Base-by-base conservation (phyloP, 2,113 vertebrate species). In the Microcebus ravelobensis region DNA sequence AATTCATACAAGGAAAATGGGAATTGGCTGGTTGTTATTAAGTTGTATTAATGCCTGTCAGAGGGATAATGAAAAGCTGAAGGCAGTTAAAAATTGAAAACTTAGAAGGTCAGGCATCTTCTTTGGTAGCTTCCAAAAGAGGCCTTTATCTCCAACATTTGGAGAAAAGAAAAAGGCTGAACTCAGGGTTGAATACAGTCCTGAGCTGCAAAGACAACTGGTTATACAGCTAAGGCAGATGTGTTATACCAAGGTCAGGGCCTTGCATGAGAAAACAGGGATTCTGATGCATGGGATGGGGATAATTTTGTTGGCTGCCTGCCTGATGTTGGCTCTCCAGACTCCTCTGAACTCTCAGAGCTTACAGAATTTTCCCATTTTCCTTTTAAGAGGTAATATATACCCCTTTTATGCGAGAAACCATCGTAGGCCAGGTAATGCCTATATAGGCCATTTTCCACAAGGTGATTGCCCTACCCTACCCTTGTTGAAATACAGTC, bases 21-120 rank as follows among this genome's bases (percentile, higher is more conserved):
- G 14, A 79, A 90, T 65, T 92, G 42, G 11, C 23, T 94, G 27
- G 14, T 86, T 96, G 57, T 89, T 93, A 87, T 95, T 90, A 80
- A 96, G 82, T 93, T 77, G 15, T 34, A 50, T 25, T 86, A 55
- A 21, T 91, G 68, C 29, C 50, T 45, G 1, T 59, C 93, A 76
- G 57, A 83, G 34, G 25, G 34, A 79, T 79, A 91, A 80, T 70
- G 50, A 94, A 93, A 93, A 86, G 23, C 61, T 83, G 50, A 86
- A 73, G 25, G 15, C 45, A 89, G 36, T 91, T 95, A 90, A 91
- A 93, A 96, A 59, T 76, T 20, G 68, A 76, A 81, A 92, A 80
- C 13, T 45, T 94, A 88, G 48, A 68, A 82, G 29, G 17, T 81
- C 25, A 61, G 45, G 87, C 91, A 21, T 80, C 65, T 31, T 89